Evolutionary conservation across 2,888 invertebrate species (phyloP), one percentile per base, ranked within the genome.

Genomic region (Eupithecia vulgata): DNA sequence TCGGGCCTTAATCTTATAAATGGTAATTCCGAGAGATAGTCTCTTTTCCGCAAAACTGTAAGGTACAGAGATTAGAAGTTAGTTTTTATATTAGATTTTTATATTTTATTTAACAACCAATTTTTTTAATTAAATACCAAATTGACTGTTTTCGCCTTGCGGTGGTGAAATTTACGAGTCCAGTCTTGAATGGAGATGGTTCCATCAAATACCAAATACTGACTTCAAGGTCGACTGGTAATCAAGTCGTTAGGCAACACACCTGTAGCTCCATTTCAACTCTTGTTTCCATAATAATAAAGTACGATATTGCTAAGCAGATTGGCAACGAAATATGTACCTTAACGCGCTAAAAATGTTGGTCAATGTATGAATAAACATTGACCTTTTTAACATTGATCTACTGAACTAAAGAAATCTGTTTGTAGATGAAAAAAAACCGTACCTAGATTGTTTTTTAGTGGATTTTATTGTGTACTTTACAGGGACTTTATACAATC

Each of bases 351-450:
- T 67, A 34, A 34, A 34, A 34, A 67, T 45, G 45, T 67, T 67
- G 67, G 48, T 35, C 67, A 64, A 64, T 64, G 35, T 34, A 3
- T 64, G 37, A 64, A 35, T 64, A 37, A 37, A 37, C 17, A 37
- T 57, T 52, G 52, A n/a, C 64, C 35, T 64, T 37, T 62, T 12
- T 64, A 35, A 34, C 67, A 67, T 48, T 48, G 67, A n/a, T 67
- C 67, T 34, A 67, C 17, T 67, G 30, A 67, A 12, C 67, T 48
- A 67, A n/a, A 34, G 67, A 64, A n/a, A 37, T 57, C 57, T 57
- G n/a, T n/a, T n/a, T n/a, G n/a, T n/a, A n/a, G n/a, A n/a, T n/a
- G n/a, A n/a, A n/a, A n/a, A n/a, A n/a, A n/a, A n/a, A n/a, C n/a
- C n/a, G n/a, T n/a, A n/a, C n/a, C n/a, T n/a, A n/a, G n/a, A n/a